Conservation (phyloP, 2,113 vertebrate genomes). For the Brachyhypopomus occidentalis region DNA sequence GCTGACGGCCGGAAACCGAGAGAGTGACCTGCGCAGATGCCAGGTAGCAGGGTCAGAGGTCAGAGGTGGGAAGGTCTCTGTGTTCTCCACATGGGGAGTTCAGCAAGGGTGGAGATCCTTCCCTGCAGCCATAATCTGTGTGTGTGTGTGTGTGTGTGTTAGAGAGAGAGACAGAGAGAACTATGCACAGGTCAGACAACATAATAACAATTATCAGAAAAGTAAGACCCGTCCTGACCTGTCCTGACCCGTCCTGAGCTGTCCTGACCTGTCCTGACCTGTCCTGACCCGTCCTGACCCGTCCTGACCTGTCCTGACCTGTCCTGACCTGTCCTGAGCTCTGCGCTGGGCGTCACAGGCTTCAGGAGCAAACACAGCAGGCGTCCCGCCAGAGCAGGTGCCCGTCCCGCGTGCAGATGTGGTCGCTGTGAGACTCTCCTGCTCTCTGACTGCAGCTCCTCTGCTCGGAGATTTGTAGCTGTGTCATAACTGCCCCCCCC, state of each 20-base stretch:
- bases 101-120: constrained; percentile 6
- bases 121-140: constrained; percentile 40
- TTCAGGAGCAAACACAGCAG: not conserved
- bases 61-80: constrained; percentile 1
- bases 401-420: not conserved
- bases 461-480: not conserved
- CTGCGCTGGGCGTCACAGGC: not conserved
- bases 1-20: not conserved
- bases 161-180: not conserved
- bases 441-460: not conserved
- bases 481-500: constrained; percentile 9
- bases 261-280: not conserved
- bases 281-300: no score
- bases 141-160: constrained; percentile 4
- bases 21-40: constrained; percentile 22
- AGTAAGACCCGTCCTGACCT: not conserved
- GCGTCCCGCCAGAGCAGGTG: not conserved
- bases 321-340: not conserved
- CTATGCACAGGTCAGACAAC: not conserved
- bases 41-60: constrained; percentile 32
- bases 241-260: not conserved
- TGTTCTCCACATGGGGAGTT: constrained; percentile 34
- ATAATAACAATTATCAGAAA: not conserved
- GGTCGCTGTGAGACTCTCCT: not conserved
- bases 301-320: not conserved